Evolutionary conservation across 2,888 invertebrate genomes (phyloP), one percentile per base, ranked within the genome.

Genomic region (Harpalus rufipes): DNA sequence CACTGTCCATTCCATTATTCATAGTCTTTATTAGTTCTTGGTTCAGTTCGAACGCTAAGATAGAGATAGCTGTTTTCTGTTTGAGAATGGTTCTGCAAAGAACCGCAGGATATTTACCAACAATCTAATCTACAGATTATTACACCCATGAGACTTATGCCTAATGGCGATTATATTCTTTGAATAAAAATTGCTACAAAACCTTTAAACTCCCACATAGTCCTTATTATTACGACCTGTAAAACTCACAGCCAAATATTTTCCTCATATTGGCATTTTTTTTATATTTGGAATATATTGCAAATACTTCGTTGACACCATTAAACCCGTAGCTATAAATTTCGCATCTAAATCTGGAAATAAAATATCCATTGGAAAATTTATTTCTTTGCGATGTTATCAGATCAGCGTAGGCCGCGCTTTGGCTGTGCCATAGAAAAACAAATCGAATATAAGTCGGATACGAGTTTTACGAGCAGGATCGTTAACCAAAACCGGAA

Each of bases 401-500:
- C 44, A 41, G 39, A n/a, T 63, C 16, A 41, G 4, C 65, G 25
- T 68, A 25, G 65, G 12, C 44, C 4, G 25, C n/a, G 25, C 44
- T 79, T 16, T 14, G 10, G 7, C 16, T 59, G 16, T 41, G 32
- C 18, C 8, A 32, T 25, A 8, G 58, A 72, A 82, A 82, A 82
- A 82, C 82, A 72, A 82, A 82, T 72, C 82, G 56, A 81, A 81
- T 56, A 25, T 65, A 41, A 81, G 65, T 56, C 58, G 82, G 82
- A 82, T 82, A 12, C 58, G 82, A 82, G 56, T 82, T 83, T 83
- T 83, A 83, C 83, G 83, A 83, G 63, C 81, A 6, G 16, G 65
- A 65, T 83, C 83, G 83, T 83, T 83, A 83, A 83, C 83, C 76
- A 83, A 82, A 83, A 83, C 59, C 74, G 83, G 76, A 83, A 83